Conservation (phyloP, 2,797 vertebrate species). For the Girardinus metallicus region DNA sequence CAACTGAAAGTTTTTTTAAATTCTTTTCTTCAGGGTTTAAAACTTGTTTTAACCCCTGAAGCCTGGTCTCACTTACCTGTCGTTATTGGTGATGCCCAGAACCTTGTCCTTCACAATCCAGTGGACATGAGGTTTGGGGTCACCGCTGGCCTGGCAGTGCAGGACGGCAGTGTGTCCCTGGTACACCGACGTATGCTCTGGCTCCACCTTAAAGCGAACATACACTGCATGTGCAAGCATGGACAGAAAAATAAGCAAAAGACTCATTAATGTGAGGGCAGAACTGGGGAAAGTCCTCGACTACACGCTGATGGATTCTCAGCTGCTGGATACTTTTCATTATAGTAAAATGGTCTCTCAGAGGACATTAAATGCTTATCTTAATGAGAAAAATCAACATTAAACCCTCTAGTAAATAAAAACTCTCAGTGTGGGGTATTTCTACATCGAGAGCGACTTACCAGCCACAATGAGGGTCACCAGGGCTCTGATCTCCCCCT, state of each 20-base stretch:
- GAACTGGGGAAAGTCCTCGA: constrained; percentile 5
- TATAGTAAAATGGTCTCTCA: constrained; percentile 37
- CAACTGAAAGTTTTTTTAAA: not conserved
- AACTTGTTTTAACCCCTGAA: no score
- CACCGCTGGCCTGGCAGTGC: constrained; percentile 93
- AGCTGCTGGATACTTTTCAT: not conserved
- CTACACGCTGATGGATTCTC: constrained; percentile 10
- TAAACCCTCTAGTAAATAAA: constrained; percentile 28
- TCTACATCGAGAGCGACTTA: constrained; percentile 56
- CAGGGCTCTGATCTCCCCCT: constrained; percentile 92
- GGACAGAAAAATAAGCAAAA: constrained; percentile 1
- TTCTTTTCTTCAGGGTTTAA: not conserved
- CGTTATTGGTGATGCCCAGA: constrained; percentile 82
- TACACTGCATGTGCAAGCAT: constrained; percentile 78
- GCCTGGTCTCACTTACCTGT: constrained; percentile 66
- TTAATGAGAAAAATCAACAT: constrained; percentile 43
- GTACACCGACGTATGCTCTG: constrained; percentile 93
- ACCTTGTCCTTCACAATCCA: constrained; percentile 94
- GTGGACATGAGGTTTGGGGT: constrained; percentile 91
- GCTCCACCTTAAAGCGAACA: constrained; percentile 91
- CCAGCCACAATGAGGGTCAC: constrained; percentile 93
- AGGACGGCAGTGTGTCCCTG: constrained; percentile 93
- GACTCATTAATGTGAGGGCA: constrained; percentile 10
- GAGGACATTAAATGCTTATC: constrained; percentile 38
- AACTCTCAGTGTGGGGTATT: constrained; percentile 9